phyloP scores from a whole-genome alignment of 2,888 invertebrate genomes.

The Helobdella robusta region DNA sequence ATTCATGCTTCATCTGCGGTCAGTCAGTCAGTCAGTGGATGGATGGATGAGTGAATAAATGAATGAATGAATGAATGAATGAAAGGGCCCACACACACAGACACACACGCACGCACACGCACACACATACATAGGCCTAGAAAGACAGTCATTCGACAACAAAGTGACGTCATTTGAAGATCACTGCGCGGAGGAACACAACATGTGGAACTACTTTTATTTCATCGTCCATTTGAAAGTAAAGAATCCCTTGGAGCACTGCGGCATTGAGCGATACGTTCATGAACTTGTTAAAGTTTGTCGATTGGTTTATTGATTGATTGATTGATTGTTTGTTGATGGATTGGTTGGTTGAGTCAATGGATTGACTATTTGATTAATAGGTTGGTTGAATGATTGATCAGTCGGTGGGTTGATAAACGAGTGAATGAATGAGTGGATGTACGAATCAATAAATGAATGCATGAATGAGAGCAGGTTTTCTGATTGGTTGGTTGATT shows the following conservation, averaged over 20 bases:
- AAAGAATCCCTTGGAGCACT: conserved; percentile 59
- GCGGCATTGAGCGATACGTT: conserved; percentile 95
- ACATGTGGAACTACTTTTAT: conserved; percentile 99
- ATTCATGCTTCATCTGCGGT: conserved; percentile 98
- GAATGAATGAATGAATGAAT: no score
- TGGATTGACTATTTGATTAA: background rate
- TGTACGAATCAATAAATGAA: no score
- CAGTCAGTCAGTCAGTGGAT: no score
- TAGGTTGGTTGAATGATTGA: no score
- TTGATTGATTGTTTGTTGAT: background rate
- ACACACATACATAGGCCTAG: conserved; percentile 41
- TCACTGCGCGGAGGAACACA: conserved; percentile 91
- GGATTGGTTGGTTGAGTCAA: background rate
- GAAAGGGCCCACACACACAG: no score
- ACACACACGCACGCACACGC: background rate
- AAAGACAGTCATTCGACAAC: conserved; percentile 49
- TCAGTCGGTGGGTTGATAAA: no score
- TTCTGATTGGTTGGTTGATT: background rate
- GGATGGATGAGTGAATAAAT: no score
- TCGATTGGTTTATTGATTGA: background rate
- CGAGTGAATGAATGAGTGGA: no score
- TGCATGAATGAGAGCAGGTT: no score
- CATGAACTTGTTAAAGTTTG: conserved; percentile 56
- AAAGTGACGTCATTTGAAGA: conserved; percentile 75
- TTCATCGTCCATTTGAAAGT: conserved; percentile 84